Percentiles rank a stretch among this genome's conserved stretches.
Conservation (phyloP, 2,888 invertebrate species). For the Hypolimnas misippus region DNA sequence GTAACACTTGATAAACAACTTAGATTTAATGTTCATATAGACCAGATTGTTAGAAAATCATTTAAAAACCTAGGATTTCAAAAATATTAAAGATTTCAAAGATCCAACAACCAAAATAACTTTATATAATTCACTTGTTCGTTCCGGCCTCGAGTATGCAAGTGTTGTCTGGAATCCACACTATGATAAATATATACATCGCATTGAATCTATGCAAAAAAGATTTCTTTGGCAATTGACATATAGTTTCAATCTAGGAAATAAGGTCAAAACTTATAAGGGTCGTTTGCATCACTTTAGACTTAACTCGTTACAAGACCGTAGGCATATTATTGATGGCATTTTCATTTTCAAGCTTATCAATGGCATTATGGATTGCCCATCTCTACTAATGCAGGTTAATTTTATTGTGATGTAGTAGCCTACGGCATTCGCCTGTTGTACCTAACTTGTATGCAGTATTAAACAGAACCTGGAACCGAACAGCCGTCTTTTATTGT, state of each 20-base stretch:
- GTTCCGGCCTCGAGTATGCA: neutral
- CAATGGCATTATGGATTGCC: no score
- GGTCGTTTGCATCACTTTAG: neutral
- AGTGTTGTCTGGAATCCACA: neutral
- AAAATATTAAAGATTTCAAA: no score
- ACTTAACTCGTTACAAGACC: no score
- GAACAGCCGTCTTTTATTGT: no score
- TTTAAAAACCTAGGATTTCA: neutral
- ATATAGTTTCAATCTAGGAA: neutral
- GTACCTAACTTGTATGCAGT: no score
- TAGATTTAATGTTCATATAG: neutral
- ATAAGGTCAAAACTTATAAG: neutral
- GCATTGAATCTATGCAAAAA: neutral
- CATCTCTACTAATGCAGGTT: no score
- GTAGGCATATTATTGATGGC: no score
- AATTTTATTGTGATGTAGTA: no score
- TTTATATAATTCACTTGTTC: neutral
- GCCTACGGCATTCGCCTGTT: no score
- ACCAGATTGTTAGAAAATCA: neutral
- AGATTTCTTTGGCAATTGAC: slow-evolving; percentile 1
- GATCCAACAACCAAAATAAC: no score
- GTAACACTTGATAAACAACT: slow-evolving; percentile 1
- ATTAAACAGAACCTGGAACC: no score
- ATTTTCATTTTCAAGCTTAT: no score
- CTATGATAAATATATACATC: neutral